These are phyloP conservation scores for Tricholauxania praeusta DNA, from an alignment of 2,888 invertebrate genomes.

Conservation along the genomic window DNA sequence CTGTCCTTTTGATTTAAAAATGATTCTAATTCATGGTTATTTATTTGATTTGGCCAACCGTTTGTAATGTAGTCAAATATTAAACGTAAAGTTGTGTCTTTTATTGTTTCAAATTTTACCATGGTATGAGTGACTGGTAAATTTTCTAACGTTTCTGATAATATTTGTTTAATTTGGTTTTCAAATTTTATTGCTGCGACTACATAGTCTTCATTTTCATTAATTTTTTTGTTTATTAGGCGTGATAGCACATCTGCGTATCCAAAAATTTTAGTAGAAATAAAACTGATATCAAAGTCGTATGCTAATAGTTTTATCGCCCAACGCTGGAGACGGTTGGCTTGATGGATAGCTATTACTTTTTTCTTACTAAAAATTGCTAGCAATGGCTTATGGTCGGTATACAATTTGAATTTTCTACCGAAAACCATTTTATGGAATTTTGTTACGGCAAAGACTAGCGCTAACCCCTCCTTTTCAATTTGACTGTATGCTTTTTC, in stretches of 20 bases:
- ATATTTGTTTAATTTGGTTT: too few relatives aligned
- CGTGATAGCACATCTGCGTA: slow-evolving; percentile 38
- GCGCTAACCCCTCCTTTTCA: slow-evolving; percentile 56
- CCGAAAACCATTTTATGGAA: slow-evolving; percentile 59
- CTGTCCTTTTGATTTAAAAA: too few relatives aligned
- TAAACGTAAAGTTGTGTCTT: too few relatives aligned
- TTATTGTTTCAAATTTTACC: too few relatives aligned
- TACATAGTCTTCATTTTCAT: too few relatives aligned
- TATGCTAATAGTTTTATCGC: slow-evolving; percentile 41
- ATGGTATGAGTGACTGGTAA: too few relatives aligned
- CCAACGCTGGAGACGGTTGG: slow-evolving; percentile 49
- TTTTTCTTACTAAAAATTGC: slow-evolving; percentile 56
- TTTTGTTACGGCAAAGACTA: slow-evolving; percentile 56
- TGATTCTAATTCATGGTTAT: too few relatives aligned
- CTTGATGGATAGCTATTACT: slow-evolving; percentile 45
- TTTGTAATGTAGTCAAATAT: too few relatives aligned
- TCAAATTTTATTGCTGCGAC: too few relatives aligned
- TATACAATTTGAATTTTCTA: slow-evolving; percentile 55
- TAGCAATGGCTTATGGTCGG: slow-evolving; percentile 50
- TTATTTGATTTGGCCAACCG: too few relatives aligned
- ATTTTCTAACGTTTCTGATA: too few relatives aligned
- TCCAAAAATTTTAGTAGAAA: slow-evolving; percentile 30
- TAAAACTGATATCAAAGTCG: slow-evolving; percentile 16
- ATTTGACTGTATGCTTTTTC: slow-evolving; percentile 59
- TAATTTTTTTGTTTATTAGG: too few relatives aligned